phyloP scores from a whole-genome alignment of 2,797 vertebrate species.

The Thripadectes ignobilis region DNA sequence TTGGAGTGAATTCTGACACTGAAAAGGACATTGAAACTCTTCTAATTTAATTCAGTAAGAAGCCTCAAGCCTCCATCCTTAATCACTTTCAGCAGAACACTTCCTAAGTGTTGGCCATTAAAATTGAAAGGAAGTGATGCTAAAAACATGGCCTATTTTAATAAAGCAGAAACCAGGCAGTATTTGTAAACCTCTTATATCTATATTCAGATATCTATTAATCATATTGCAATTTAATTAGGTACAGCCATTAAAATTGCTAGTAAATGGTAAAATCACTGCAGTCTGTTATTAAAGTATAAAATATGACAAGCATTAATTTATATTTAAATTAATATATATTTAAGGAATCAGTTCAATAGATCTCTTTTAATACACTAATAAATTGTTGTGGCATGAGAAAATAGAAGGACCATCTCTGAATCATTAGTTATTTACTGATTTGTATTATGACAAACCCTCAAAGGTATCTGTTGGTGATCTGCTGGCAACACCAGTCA shows the following conservation, averaged over 20 bases:
- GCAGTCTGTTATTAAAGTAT: not conserved
- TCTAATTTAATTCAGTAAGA: not conserved
- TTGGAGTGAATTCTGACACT: not conserved
- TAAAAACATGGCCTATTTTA: not conserved
- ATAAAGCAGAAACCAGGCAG: not conserved
- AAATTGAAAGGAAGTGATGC: not conserved
- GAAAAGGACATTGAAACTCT: not conserved
- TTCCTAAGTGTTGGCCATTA: not conserved
- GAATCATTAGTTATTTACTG: not conserved
- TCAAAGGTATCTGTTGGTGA: not conserved
- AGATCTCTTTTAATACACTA: not conserved
- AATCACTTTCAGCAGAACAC: not conserved
- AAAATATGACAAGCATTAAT: not conserved
- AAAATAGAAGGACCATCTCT: not conserved
- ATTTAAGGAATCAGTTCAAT: not conserved
- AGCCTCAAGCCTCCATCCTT: not conserved
- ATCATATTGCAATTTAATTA: not conserved
- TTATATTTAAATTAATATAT: not conserved
- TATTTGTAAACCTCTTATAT: not conserved
- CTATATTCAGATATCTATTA: not conserved
- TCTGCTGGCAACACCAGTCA: not conserved
- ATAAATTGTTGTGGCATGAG: not conserved
- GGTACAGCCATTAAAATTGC: not conserved
- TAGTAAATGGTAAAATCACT: conserved; percentile 21
- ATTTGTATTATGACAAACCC: not conserved